These are phyloP conservation scores for Acanthopagrus latus DNA, from an alignment of 2,797 vertebrate species.

Conservation along the genomic window DNA sequence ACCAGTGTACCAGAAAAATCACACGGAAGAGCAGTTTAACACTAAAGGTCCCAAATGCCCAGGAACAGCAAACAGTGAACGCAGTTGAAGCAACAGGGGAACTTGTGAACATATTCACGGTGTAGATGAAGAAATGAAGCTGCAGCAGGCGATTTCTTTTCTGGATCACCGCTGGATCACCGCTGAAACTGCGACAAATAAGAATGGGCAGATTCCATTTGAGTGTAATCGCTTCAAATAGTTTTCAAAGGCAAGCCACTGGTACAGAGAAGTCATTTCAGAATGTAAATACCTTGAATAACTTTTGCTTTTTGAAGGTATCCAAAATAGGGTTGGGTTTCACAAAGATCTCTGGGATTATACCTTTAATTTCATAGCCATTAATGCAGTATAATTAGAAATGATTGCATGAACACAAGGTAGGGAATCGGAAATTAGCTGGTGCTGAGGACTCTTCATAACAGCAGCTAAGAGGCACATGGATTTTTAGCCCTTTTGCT, in stretches of 20 bases:
- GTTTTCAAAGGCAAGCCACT: too few relatives aligned
- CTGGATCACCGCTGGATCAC: too few relatives aligned
- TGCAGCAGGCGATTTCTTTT: too few relatives aligned
- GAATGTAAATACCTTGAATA: not conserved
- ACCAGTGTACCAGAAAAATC: not conserved
- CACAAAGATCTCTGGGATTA: not conserved
- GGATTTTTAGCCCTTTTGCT: not conserved
- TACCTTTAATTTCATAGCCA: not conserved
- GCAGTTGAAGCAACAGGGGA: not conserved
- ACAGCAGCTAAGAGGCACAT: constrained; percentile 12
- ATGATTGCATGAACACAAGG: not conserved
- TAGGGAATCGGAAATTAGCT: too few relatives aligned
- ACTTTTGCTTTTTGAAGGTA: not conserved
- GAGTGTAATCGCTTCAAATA: too few relatives aligned
- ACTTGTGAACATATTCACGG: constrained; percentile 27
- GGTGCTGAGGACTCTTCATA: not conserved
- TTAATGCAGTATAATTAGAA: not conserved
- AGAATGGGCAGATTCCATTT: too few relatives aligned
- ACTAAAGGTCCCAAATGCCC: not conserved
- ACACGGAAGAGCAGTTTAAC: too few relatives aligned
- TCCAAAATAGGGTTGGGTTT: not conserved
- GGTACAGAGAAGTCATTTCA: too few relatives aligned
- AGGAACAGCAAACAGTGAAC: too few relatives aligned
- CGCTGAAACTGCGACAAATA: too few relatives aligned
- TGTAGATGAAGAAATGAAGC: constrained; percentile 16